Conservation (phyloP, 2,797 vertebrate species). For the Parauchenoglanis punctatus region DNA sequence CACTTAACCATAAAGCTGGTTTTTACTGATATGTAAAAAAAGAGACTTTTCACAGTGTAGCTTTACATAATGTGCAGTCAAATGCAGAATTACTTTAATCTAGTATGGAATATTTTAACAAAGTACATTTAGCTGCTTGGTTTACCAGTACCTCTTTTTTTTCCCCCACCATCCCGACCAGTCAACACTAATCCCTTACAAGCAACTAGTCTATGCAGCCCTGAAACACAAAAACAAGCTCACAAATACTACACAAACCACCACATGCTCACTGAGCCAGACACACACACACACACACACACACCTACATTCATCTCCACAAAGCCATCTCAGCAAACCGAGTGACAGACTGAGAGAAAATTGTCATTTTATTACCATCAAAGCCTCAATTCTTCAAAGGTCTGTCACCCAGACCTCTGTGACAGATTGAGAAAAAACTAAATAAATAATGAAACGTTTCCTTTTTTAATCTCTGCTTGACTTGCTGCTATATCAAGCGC, state of each 20-base stretch:
- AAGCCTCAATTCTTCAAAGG: slow-evolving; percentile 65
- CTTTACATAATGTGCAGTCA: not conserved
- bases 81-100: not conserved
- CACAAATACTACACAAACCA: not conserved
- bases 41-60: no score
- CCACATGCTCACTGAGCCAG: not conserved
- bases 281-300: slow-evolving; percentile 1
- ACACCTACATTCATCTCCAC: slow-evolving; percentile 14
- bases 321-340: slow-evolving; percentile 10
- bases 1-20: not conserved
- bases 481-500: slow-evolving; percentile 38
- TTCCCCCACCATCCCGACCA: not conserved
- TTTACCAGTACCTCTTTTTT: not conserved
- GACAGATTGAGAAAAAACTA: slow-evolving; percentile 30
- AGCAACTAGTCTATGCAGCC: not conserved
- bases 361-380: slow-evolving; percentile 62
- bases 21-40: not conserved
- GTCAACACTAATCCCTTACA: not conserved
- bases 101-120: not conserved
- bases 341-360: slow-evolving; percentile 34
- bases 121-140: not conserved
- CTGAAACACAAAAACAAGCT: not conserved
- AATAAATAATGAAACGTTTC: slow-evolving; percentile 56
- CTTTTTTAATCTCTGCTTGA: slow-evolving; percentile 47
- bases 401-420: slow-evolving; percentile 56